Evolutionary conservation across 2,113 vertebrate genomes (phyloP).

Genomic region (Struthidea cinerea): DNA sequence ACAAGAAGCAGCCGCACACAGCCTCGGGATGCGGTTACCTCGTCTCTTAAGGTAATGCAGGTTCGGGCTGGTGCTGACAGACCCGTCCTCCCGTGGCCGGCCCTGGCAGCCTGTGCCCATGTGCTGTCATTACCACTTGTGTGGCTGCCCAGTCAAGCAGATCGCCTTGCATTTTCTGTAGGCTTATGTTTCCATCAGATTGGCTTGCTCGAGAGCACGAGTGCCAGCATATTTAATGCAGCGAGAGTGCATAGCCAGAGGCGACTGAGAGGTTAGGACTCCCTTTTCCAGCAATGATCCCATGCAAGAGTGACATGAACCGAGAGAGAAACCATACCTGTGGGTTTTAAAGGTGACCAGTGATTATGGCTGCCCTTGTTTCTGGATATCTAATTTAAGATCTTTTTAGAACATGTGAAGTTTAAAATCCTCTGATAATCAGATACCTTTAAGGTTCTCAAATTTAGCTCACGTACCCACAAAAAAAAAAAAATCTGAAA

Average conservation of each 20-base stretch:
- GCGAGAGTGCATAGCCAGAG: background rate
- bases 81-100: background rate
- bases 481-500: background rate
- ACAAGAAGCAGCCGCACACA: background rate
- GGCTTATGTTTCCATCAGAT: background rate
- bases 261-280: background rate
- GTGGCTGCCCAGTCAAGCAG: conserved; percentile 2
- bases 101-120: background rate
- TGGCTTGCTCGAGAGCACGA: background rate
- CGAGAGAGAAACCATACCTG: background rate
- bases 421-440: background rate
- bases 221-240: background rate
- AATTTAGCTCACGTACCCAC: background rate
- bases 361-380: background rate
- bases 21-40: background rate
- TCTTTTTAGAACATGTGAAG: background rate
- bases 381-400: background rate
- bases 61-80: background rate
- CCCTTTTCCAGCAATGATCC: background rate
- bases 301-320: background rate
- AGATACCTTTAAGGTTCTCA: background rate
- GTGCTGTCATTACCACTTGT: background rate
- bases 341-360: background rate
- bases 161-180: background rate
- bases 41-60: background rate